Base-by-base conservation (phyloP, 2,797 vertebrate genomes). In the Enteromius anoplus region DNA sequence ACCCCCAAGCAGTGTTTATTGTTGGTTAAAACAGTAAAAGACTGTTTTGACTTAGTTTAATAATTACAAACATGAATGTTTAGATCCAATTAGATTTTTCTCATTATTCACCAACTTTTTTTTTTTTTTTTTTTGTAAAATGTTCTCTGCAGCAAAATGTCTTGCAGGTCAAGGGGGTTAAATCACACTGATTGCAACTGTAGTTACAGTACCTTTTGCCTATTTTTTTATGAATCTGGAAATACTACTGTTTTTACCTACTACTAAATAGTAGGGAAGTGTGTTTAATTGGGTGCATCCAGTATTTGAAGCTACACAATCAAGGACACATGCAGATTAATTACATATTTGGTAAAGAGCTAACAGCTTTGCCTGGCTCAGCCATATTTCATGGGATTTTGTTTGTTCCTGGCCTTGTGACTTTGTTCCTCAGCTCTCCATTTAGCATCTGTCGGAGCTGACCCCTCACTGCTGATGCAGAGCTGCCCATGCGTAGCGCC, bases 361-460 rank as follows among this genome's bases (percentile, higher is more conserved):
- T 32, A 82, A 66, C 58, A 26, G 82, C 66, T 40, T 45, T 12
- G n/a, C 34, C 60, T 76, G 73, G 53, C 69, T 86, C 42, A 45
- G 23, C 45, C 58, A 42, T 55, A 76, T 87, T 87, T 81, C 80
- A 86, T 80, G 84, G 78, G n/a, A 23, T 58, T 85, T 78, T 75
- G 85, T 87, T 88, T 85, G 79, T 88, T 88, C 62, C 80, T 85
- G 87, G 84, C 88, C 90, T 87, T 81, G 77, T 86, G 84, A 85
- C 83, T 76, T 78, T 81, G 26, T 84, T 85, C 85, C 84, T 90
- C 82, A 73, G 21, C 84, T 89, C 84, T 81, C 71, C 82, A 86
- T 86, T 91, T 85, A 88, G 83, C 78, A 85, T 83, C 87, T 79
- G 23, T 84, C 73, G 77, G 84, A 71, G 83, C 80, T 90, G 86